Evolutionary conservation across 2,888 invertebrate genomes (phyloP).

Genomic region (Chymomyza amoena): DNA sequence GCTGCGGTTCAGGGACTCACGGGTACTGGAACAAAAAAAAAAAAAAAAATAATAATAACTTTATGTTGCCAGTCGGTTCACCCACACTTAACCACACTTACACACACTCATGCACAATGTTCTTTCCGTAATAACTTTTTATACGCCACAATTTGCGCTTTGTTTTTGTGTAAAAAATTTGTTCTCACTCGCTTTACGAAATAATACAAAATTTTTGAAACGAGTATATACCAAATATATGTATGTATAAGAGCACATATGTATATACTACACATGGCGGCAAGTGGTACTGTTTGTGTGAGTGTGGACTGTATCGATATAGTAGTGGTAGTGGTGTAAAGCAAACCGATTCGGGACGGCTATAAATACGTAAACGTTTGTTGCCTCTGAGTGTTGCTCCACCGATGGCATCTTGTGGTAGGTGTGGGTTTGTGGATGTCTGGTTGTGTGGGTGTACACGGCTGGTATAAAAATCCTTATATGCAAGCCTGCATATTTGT

Average conservation of each 20-base stretch:
- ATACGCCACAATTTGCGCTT: constrained; percentile 12
- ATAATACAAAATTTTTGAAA: constrained; percentile 43
- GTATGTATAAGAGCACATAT: not conserved
- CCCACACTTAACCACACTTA: not conserved
- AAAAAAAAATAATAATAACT: too few relatives aligned
- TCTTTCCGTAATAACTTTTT: constrained; percentile 58
- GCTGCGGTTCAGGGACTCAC: not conserved
- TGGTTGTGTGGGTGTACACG: constrained; percentile 2
- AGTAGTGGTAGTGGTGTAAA: not conserved
- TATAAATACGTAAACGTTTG: constrained; percentile 57
- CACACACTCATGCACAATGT: constrained; percentile 20
- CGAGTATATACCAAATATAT: not conserved
- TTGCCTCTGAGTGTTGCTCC: constrained; percentile 50
- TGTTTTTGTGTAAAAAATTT: constrained; percentile 40
- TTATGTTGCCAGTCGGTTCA: constrained; percentile 16
- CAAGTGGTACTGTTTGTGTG: not conserved
- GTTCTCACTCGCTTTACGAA: not conserved
- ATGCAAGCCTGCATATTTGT: constrained; percentile 14
- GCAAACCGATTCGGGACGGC: constrained; percentile 41
- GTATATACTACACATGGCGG: too few relatives aligned
- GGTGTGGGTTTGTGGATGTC: constrained; percentile 12
- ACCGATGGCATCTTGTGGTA: constrained; percentile 35
- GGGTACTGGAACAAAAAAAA: constrained; percentile 55
- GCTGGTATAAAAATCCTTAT: not conserved
- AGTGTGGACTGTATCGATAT: constrained; percentile 34